phyloP scores from a whole-genome alignment of 2,888 invertebrate species.

The Ceratothoa steindachneri region DNA sequence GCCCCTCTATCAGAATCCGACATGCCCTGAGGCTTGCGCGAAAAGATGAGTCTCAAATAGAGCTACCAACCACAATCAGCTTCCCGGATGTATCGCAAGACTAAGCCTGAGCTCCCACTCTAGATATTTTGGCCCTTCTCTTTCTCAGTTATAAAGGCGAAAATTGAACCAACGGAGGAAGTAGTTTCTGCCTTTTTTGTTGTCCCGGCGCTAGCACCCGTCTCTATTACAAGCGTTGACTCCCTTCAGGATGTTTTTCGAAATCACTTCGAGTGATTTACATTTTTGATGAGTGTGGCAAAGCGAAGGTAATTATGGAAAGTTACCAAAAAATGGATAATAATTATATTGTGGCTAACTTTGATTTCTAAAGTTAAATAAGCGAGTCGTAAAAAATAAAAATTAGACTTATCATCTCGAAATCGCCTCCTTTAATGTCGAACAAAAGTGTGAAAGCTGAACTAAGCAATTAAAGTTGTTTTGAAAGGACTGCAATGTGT shows the following conservation, averaged over 20 bases:
- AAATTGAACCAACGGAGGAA: not conserved
- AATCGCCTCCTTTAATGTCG: not conserved
- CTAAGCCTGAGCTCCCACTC: not conserved
- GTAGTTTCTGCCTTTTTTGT: not conserved
- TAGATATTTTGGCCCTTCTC: constrained; percentile 8
- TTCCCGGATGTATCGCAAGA: constrained; percentile 12
- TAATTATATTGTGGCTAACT: constrained; percentile 4
- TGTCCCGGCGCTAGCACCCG: constrained; percentile 39
- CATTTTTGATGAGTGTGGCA: constrained; percentile 45
- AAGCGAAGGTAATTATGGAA: constrained; percentile 15
- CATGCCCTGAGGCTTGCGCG: constrained; percentile 9
- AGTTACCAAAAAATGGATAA: constrained; percentile 13
- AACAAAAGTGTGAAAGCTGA: constrained; percentile 3
- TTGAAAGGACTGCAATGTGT: constrained; percentile 7
- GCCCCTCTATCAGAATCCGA: constrained; percentile 5
- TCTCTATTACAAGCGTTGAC: constrained; percentile 46
- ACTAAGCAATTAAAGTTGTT: no score
- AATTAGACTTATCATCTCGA: not conserved
- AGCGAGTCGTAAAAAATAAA: not conserved
- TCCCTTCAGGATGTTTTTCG: constrained; percentile 47
- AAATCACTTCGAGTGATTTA: constrained; percentile 47
- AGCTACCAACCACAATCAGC: constrained; percentile 46
- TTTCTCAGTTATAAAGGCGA: not conserved
- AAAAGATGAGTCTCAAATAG: constrained; percentile 46
- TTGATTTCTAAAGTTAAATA: constrained; percentile 10